Evolutionary conservation across 2,888 invertebrate genomes (phyloP).

Genomic region (Drepanosiphum platanoidis): DNA sequence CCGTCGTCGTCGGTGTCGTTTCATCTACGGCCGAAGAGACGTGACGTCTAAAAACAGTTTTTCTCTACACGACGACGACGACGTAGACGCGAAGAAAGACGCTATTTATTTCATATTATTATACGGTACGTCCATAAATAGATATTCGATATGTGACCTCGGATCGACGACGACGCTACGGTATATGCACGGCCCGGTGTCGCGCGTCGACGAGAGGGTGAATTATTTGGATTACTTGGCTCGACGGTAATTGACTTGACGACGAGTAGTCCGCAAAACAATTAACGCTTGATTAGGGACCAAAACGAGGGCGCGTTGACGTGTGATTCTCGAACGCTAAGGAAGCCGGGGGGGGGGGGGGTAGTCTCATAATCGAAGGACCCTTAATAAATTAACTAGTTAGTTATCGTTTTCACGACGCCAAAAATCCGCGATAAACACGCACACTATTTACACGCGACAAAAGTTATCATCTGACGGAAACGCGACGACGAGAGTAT

Average conservation of each 20-base stretch:
- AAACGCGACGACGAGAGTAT: too few relatives aligned
- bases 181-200: too few relatives aligned
- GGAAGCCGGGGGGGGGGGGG: slow-evolving; percentile 13
- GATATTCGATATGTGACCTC: too few relatives aligned
- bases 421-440: not conserved
- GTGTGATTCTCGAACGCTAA: not conserved
- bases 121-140: too few relatives aligned
- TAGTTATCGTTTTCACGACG: not conserved
- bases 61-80: too few relatives aligned
- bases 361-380: not conserved
- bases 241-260: not conserved
- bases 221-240: not conserved
- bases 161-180: too few relatives aligned
- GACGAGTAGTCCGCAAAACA: not conserved
- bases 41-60: too few relatives aligned
- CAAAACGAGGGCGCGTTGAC: not conserved
- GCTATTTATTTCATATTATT: too few relatives aligned
- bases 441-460: not conserved
- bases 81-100: too few relatives aligned
- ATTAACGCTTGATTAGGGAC: slow-evolving; percentile 19
- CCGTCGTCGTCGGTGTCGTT: too few relatives aligned
- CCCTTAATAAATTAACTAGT: not conserved
- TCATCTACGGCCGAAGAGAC: too few relatives aligned
- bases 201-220: not conserved
- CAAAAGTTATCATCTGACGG: too few relatives aligned